Evolutionary conservation across 1,140 invertebrate genomes (phyloP), one percentile per base, ranked within the genome.

Genomic region (Musca vetustissima): DNA sequence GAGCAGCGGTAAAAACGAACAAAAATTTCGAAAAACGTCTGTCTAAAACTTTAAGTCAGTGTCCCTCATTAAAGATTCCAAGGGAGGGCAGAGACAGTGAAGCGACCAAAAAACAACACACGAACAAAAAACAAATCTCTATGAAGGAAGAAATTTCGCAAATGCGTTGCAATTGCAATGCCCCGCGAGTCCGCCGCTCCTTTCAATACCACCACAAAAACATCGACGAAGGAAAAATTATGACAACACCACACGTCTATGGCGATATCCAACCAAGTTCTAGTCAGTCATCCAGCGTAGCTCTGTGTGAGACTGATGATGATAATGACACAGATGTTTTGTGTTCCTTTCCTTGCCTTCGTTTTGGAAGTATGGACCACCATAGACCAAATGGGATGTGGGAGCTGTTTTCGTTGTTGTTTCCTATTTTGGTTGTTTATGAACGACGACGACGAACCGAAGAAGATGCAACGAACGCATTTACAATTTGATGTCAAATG

Each of bases 401-500:
- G 25, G 17, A 32, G 55, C 32, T 14, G 13, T 1, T 28, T n/a
- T n/a, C n/a, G 19, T 32, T n/a, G 14, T 0, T 57, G 55, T 61
- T 28, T 61, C 6, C 15, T 15, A 19, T n/a, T 61, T 17, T n/a
- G 24, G 24, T 28, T 25, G 55, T 61, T 6, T 61, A 7, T 6
- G 36, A 61, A 32, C 49, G 21, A 61, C 36, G 36, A 2, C 11
- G 6, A 9, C 4, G 36, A n/a, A n/a, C n/a, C 36, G 11, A 43
- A 43, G 36, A 43, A 43, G 36, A 7, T 43, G 36, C 11, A 43
- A 43, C 36, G 11, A 61, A 61, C 57, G 57, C 57, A 61, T 61
- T 61, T 19, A 61, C 28, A 36, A 61, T 61, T 61, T 61, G 57
- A 61, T 61, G 57, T 61, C 57, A 61, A 61, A 61, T 61, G 57